These are phyloP conservation scores for Origma solitaria DNA, from an alignment of 2,113 vertebrate genomes.

Conservation along the genomic window DNA sequence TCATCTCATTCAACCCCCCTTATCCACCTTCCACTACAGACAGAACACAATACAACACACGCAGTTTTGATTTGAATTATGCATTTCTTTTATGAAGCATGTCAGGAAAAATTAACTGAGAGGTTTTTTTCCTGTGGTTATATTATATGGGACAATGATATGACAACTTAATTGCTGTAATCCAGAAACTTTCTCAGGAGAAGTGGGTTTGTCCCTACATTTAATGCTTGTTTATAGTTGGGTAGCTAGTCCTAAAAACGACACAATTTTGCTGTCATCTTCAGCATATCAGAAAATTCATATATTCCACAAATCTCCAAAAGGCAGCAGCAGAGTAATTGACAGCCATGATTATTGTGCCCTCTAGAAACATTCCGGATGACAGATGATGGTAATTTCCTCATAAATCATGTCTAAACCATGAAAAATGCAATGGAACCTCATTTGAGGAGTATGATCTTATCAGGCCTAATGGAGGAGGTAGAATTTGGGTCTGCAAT, in stretches of 20 bases:
- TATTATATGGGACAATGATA: background rate
- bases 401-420: slow-evolving; percentile 26
- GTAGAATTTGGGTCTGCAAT: background rate
- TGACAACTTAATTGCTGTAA: background rate
- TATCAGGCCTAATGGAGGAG: background rate
- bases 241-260: background rate
- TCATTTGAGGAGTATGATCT: background rate
- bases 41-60: background rate
- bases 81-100: background rate
- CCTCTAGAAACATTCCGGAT: slow-evolving; percentile 1
- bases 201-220: background rate
- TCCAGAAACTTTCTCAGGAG: background rate
- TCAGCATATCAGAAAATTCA: background rate
- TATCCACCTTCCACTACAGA: background rate
- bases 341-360: slow-evolving; percentile 34
- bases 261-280: background rate
- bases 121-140: background rate
- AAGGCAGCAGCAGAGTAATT: background rate
- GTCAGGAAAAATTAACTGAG: background rate
- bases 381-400: slow-evolving; percentile 14
- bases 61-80: background rate
- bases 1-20: background rate
- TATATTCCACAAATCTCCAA: background rate
- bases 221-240: background rate
- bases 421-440: background rate